Percentiles rank a stretch among this genome's conserved stretches.
phyloP scores from a whole-genome alignment of 2,797 vertebrate genomes.

The Gorsachius magnificus region DNA sequence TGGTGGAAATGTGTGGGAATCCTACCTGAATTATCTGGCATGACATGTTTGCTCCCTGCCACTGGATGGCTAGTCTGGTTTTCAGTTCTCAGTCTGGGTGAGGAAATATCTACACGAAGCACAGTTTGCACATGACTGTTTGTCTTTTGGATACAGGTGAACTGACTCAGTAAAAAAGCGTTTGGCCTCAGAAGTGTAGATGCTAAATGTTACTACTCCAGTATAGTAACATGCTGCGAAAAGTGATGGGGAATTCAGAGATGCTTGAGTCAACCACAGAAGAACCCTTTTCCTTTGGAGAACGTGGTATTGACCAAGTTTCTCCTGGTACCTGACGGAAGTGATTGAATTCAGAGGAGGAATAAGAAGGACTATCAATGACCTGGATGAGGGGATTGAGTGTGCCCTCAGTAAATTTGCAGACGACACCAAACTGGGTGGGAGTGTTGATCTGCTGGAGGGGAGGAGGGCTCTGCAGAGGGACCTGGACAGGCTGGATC shows the following conservation, averaged over 20 bases:
- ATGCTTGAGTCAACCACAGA: background rate
- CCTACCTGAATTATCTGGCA: background rate
- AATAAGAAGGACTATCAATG: background rate
- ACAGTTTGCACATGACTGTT: background rate
- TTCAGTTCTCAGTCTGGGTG: background rate
- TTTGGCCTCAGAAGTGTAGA: background rate
- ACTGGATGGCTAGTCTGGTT: background rate
- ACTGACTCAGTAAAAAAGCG: background rate
- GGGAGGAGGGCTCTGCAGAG: too few relatives aligned
- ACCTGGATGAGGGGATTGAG: too few relatives aligned
- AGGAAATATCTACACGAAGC: background rate
- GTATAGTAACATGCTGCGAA: background rate
- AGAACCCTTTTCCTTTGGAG: background rate
- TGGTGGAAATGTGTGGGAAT: background rate
- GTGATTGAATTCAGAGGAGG: rapidly evolving
- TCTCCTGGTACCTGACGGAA: background rate
- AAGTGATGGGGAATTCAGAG: background rate
- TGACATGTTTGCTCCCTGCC: background rate
- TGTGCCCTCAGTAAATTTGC: too few relatives aligned
- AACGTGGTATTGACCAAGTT: background rate
- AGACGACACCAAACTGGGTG: too few relatives aligned
- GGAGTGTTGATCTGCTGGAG: too few relatives aligned
- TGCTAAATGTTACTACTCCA: background rate
- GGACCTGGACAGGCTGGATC: too few relatives aligned
- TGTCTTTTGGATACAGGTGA: background rate